Evolutionary conservation across 1,140 invertebrate genomes (phyloP).

Genomic region (Pseudomyrmex flavicornis): DNA sequence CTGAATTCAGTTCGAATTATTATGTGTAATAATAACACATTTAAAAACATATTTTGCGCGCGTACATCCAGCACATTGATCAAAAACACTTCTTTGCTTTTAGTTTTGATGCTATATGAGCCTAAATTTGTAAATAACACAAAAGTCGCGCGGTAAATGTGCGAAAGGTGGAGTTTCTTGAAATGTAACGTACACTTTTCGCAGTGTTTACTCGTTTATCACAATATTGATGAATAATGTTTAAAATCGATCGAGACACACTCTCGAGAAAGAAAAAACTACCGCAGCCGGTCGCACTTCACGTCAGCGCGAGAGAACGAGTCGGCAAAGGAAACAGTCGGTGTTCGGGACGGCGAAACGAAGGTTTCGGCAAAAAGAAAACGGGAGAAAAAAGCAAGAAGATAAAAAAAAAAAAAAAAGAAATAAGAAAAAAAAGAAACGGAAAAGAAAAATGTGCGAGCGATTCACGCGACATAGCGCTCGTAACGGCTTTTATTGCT

Average conservation of each 20-base stretch:
- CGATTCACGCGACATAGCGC: slow-evolving; percentile 17
- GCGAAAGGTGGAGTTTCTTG: not conserved
- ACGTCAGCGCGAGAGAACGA: not conserved
- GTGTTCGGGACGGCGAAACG: slow-evolving; percentile 36
- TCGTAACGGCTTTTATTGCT: slow-evolving; percentile 54
- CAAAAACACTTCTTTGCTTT: too few species aligned
- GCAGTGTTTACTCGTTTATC: not conserved
- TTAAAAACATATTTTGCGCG: too few species aligned
- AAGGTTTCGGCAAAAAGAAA: slow-evolving; percentile 14
- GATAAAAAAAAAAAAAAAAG: not conserved
- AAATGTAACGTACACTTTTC: not conserved
- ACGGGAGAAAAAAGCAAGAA: not conserved
- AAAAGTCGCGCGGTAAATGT: too few species aligned
- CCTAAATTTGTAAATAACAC: too few species aligned
- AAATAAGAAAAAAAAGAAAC: not conserved
- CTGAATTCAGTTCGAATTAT: too few species aligned
- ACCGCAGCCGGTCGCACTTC: not conserved
- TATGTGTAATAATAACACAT: too few species aligned
- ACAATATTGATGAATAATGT: not conserved
- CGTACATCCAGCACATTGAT: too few species aligned
- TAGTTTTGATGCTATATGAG: too few species aligned
- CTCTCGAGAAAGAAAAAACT: not conserved
- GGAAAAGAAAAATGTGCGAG: slow-evolving; percentile 11
- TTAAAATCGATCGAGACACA: not conserved
- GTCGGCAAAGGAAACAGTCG: not conserved